Percentiles rank a stretch among this genome's conserved stretches.
Evolutionary conservation across 2,113 vertebrate species (phyloP).

Genomic region (Centropristis striata): DNA sequence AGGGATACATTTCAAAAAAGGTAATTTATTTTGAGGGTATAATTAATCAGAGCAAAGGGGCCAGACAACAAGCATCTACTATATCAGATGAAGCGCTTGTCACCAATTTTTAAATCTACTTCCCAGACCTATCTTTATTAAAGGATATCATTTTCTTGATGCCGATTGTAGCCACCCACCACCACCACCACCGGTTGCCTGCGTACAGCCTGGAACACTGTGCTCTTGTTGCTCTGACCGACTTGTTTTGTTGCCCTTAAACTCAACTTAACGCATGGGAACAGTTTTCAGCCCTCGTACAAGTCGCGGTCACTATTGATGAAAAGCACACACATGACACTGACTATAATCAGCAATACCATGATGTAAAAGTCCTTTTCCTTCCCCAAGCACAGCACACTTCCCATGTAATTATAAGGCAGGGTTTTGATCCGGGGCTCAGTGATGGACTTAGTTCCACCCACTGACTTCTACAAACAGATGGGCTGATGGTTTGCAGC

Average conservation of each 20-base stretch:
- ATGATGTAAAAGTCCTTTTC: conserved; percentile 73
- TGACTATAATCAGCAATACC: conserved; percentile 73
- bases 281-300: conserved; percentile 41
- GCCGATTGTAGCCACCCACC: conserved; percentile 43
- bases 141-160: conserved; percentile 57
- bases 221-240: conserved; percentile 47
- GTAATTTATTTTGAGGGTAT: conserved; percentile 55
- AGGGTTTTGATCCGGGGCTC: conserved; percentile 69
- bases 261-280: conserved; percentile 47
- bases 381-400: conserved; percentile 60
- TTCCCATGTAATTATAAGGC: conserved; percentile 83
- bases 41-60: conserved; percentile 38
- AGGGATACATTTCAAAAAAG: conserved; percentile 45
- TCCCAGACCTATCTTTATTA: conserved; percentile 50
- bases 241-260: conserved; percentile 56
- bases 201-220: conserved; percentile 45
- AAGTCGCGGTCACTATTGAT: conserved; percentile 59
- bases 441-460: conserved; percentile 81
- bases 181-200: conserved; percentile 35
- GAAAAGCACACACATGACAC: conserved; percentile 56
- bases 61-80: conserved; percentile 36
- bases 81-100: conserved; percentile 32
- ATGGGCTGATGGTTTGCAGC: conserved; percentile 67
- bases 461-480: conserved; percentile 72
- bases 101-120: conserved; percentile 39